Conservation (phyloP, 2,797 vertebrate species). For the Selene dorsalis region DNA sequence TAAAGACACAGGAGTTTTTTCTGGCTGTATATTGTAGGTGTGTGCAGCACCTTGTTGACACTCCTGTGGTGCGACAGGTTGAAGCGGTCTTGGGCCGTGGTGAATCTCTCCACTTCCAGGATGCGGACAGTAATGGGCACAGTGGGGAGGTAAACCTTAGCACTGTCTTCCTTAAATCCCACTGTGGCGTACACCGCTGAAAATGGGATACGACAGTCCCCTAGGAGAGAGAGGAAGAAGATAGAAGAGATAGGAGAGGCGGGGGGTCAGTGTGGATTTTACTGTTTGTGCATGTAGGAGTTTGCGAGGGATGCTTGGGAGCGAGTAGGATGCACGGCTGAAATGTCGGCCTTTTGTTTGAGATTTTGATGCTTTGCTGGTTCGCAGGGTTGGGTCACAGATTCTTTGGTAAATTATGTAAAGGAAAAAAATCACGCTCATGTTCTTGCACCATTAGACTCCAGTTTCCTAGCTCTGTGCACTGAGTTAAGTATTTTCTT, state of each 20-base stretch:
- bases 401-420: constrained; percentile 25
- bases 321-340: constrained; percentile 53
- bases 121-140: constrained; percentile 88
- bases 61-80: constrained; percentile 78
- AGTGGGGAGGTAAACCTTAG: constrained; percentile 86
- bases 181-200: constrained; percentile 90
- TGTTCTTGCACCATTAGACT: not conserved
- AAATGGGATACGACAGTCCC: constrained; percentile 86
- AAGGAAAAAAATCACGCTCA: constrained; percentile 27
- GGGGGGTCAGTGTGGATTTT: constrained; percentile 19
- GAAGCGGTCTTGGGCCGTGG: constrained; percentile 83
- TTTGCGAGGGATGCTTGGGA: constrained; percentile 37
- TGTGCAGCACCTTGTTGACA: constrained; percentile 77
- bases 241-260: not conserved
- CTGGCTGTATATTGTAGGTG: not conserved
- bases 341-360: constrained; percentile 35
- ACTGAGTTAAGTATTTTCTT: constrained; percentile 3
- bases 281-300: constrained; percentile 54
- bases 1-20: no score
- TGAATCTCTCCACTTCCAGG: constrained; percentile 91
- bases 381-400: constrained; percentile 30
- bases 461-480: not conserved
- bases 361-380: constrained; percentile 3
- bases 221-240: constrained; percentile 60
- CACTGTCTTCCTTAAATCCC: constrained; percentile 90